Conservation (phyloP, 2,888 invertebrate genomes). For the Quadroppia sp. region DNA sequence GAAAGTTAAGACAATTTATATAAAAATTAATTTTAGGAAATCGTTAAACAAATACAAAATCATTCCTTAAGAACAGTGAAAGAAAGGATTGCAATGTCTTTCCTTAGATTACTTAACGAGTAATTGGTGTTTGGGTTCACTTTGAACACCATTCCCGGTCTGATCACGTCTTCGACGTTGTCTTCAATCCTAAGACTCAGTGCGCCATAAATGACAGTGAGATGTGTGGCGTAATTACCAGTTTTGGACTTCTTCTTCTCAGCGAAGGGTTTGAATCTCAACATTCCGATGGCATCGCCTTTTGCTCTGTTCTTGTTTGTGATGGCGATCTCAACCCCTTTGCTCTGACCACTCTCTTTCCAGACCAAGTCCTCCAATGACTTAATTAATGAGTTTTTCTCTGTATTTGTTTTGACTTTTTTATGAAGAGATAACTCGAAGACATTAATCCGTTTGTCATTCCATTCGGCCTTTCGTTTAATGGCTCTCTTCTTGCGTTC, state of each 20-base stretch:
- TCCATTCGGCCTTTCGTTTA: background rate
- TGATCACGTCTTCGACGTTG: background rate
- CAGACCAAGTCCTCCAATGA: slow-evolving; percentile 10
- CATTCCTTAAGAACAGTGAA: slow-evolving; percentile 36
- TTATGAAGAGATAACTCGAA: slow-evolving; percentile 38
- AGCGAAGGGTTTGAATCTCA: slow-evolving; percentile 5
- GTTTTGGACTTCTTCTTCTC: slow-evolving; percentile 23
- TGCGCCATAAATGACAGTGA: slow-evolving; percentile 31
- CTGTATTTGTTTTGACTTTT: background rate
- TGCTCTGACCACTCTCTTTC: background rate
- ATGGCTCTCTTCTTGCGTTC: background rate
- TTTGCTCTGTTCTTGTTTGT: slow-evolving; percentile 7
- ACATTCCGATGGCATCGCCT: slow-evolving; percentile 27
- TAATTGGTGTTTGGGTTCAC: slow-evolving; percentile 6
- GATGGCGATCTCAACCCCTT: slow-evolving; percentile 38
- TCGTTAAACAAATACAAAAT: too few species aligned
- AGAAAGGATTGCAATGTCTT: slow-evolving; percentile 25
- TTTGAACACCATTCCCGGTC: background rate
- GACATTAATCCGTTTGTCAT: slow-evolving; percentile 16
- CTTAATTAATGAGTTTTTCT: background rate
- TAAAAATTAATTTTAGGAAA: too few species aligned
- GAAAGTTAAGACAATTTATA: too few species aligned
- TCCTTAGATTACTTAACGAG: slow-evolving; percentile 29
- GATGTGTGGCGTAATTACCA: slow-evolving; percentile 24
- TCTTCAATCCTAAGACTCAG: slow-evolving; percentile 13